Evolutionary conservation across 2,797 vertebrate genomes (phyloP), one percentile per base, ranked within the genome.

Genomic region (Anguilla anguilla): DNA sequence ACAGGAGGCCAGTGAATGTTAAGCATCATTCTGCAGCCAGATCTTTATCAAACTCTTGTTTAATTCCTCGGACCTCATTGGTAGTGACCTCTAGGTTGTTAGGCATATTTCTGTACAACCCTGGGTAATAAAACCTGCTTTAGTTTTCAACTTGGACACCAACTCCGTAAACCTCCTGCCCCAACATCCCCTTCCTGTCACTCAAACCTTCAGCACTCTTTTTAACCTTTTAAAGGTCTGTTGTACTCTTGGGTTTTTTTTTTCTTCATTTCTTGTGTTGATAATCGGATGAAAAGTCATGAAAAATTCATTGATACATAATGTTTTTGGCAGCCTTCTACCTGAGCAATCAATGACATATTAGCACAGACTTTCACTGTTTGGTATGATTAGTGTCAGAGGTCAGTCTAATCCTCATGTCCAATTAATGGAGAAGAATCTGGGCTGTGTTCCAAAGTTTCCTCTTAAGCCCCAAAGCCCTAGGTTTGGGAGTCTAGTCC

Each of bases 351-450:
- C 74, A 35, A 77, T 77, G 35, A 19, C 74, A 79, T 13, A 6
- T 79, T 43, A 43, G 74, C 39, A 22, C 17, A 25, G 46, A 49
- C 28, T 22, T 43, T n/a, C 77, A 6, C 43, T 46, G 43, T 53
- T 84, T 25, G 72, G 67, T 51, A 39, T 84, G 81, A 82, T 74
- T 84, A 53, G 64, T 82, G 67, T 31, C 86, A 87, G 84, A 84
- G 81, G 82, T 87, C 82, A 87, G 46, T 22, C 86, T 87, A 55
- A 87, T 87, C 86, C 43, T 51, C 43, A 84, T 84, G 81, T 72
- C 61, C 64, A 84, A 64, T 87, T 46, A 84, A 87, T 49, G 43
- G 43, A 81, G 46, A n/a, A 7, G 28, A 6, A n/a, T n/a, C 61
- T 67, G 61, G 61, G 22, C 61, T n/a, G 17, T 67, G 61, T 25